Evolutionary conservation across 2,888 invertebrate species (phyloP), one percentile per base, ranked within the genome.

Genomic region (Dolichomitus sp.): DNA sequence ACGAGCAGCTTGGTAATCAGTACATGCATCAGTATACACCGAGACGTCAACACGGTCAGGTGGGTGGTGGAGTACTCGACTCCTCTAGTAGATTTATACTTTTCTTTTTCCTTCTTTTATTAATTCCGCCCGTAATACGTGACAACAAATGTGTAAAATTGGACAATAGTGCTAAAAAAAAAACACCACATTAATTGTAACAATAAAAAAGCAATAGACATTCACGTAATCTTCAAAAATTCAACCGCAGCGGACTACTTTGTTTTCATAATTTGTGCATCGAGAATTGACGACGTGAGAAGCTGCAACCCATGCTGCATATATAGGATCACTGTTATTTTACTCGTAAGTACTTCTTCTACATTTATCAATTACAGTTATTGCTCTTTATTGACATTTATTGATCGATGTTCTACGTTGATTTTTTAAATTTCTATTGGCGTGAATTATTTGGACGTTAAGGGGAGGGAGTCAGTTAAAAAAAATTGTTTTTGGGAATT

Each of bases 11-110:
- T 59, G 37, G 68, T 48, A 59, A 69, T 69, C 69, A 65, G 65
- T 48, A 57, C 17, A 65, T 19, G 66, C 30, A 30, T 57, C 76
- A 81, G 81, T 81, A 74, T 78, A 74, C 73, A 78, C 69, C 52
- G 74, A 81, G 73, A 74, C 78, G 81, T 81, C 78, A 52, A 81
- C 74, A 42, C 78, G 69, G 63, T 48, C 63, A 78, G 74, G 78
- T 65, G 78, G 73, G 48, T 63, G 40, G 72, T 69, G n/a, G 50
- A 72, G 73, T 77, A 73, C 54, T 74, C 68, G 65, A 52, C 65
- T n/a, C 17, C 17, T 69, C 6, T 61, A 42, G 45, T 66, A 19
- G 40, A 11, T 52, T 19, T 12, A 52, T 2, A 23, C 6, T 19
- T 42, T 23, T 30, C 19, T 23, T 37, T 61, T 54, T 40, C 30